phyloP scores from a whole-genome alignment of 2,113 vertebrate genomes.

The Spea multiplicata region DNA sequence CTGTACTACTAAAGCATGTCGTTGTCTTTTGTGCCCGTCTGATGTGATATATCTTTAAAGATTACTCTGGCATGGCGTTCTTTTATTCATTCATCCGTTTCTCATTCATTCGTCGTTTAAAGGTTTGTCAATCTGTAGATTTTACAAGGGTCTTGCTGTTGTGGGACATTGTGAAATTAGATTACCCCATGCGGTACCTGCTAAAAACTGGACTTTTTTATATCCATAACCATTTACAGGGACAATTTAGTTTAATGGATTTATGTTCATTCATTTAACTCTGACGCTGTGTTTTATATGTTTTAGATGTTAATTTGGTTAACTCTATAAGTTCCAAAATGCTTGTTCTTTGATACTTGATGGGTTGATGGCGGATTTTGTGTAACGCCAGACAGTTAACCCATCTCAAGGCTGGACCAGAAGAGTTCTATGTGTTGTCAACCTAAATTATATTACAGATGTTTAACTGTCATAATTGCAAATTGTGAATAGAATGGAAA shows the following conservation, averaged over 20 bases:
- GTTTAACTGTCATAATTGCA: slow-evolving; percentile 63
- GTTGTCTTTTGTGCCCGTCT: slow-evolving; percentile 62
- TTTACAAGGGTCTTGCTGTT: slow-evolving; percentile 55
- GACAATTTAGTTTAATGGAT: background rate
- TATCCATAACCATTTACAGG: background rate
- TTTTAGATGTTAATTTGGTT: background rate
- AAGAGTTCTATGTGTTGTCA: background rate
- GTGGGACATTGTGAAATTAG: slow-evolving; percentile 54
- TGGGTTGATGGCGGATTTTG: background rate
- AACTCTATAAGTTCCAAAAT: background rate
- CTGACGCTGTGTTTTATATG: background rate
- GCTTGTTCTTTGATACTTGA: background rate
- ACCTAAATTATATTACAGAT: slow-evolving; percentile 66
- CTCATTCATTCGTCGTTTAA: slow-evolving; percentile 57
- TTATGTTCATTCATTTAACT: background rate
- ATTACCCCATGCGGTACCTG: slow-evolving; percentile 3
- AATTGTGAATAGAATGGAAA: slow-evolving; percentile 67
- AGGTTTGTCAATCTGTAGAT: slow-evolving; percentile 61
- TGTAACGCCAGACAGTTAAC: background rate
- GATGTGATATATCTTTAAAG: slow-evolving; percentile 65
- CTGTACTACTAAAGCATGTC: slow-evolving; percentile 60
- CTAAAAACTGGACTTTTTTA: too few species aligned
- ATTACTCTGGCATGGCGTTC: slow-evolving; percentile 61
- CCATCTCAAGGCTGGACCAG: background rate
- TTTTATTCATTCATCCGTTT: slow-evolving; percentile 43